These are phyloP conservation scores for Actinostola sp. DNA, from an alignment of 92 coral and sea anemone species.

Conservation along the genomic window DNA sequence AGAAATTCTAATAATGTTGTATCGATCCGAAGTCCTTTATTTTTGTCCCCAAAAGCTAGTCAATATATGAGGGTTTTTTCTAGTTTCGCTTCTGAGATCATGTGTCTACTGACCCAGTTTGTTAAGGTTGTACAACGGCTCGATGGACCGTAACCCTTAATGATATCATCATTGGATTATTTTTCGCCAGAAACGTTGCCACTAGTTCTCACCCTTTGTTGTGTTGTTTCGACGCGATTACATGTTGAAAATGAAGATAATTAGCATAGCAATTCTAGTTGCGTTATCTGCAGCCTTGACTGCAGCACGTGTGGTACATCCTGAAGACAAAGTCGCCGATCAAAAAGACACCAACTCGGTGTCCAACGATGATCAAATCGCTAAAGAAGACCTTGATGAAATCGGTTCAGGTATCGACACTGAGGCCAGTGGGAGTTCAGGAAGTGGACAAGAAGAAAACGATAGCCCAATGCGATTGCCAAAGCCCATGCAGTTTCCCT, in stretches of 20 bases:
- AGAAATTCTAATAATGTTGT: too few species aligned
- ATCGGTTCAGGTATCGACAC: slow-evolving; percentile 6
- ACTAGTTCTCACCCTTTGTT: not conserved
- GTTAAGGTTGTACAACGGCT: not conserved
- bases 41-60: too few species aligned
- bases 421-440: slow-evolving; percentile 17
- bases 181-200: not conserved
- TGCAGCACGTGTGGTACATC: not conserved
- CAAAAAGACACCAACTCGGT: not conserved
- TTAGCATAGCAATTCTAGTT: slow-evolving; percentile 1
- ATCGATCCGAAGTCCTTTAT: too few species aligned
- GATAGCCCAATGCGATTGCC: slow-evolving; percentile 8
- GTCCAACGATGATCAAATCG: not conserved
- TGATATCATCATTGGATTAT: slow-evolving; percentile 25
- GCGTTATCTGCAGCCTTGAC: not conserved
- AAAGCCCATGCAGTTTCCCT: slow-evolving; percentile 17
- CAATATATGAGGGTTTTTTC: too few species aligned
- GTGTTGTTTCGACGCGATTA: slow-evolving; percentile 3
- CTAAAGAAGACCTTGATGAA: not conserved
- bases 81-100: not conserved
- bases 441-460: slow-evolving; percentile 22
- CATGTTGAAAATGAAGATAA: slow-evolving; percentile 22
- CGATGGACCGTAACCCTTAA: slow-evolving; percentile 17
- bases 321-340: not conserved
- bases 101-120: not conserved